Conservation (phyloP, 2,888 invertebrate species). For the Tipula helvola region DNA sequence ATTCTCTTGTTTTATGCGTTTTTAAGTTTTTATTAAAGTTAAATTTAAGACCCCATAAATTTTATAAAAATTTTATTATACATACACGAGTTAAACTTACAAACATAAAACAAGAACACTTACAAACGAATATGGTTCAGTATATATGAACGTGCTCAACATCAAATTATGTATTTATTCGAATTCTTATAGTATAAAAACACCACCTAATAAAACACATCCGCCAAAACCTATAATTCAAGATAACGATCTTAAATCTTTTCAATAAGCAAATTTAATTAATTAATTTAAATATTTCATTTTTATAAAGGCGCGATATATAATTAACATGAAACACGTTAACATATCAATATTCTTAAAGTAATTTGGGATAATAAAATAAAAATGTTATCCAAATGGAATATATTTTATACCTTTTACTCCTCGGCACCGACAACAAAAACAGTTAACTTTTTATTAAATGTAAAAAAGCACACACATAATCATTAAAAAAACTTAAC, state of each 20-base stretch:
- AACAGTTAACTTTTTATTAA: neutral
- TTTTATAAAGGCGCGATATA: neutral
- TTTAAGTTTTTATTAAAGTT: no score
- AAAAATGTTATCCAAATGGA: neutral
- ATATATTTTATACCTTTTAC: neutral
- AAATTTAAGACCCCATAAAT: no score
- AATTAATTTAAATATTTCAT: neutral
- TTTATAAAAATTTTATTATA: no score
- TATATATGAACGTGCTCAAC: no score
- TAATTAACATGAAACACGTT: neutral
- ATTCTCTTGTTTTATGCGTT: no score
- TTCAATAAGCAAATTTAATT: neutral
- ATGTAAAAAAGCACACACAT: neutral
- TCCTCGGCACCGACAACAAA: neutral
- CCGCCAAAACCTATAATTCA: neutral
- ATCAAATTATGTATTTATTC: no score
- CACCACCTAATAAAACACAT: no score
- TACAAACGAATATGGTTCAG: no score
- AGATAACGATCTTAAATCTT: neutral
- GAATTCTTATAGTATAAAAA: no score
- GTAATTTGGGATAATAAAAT: neutral
- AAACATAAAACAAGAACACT: no score
- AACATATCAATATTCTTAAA: neutral
- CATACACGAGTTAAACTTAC: no score
- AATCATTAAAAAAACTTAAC: neutral